Conservation (phyloP, 2,797 vertebrate genomes). For the Onychomys torridus region DNA sequence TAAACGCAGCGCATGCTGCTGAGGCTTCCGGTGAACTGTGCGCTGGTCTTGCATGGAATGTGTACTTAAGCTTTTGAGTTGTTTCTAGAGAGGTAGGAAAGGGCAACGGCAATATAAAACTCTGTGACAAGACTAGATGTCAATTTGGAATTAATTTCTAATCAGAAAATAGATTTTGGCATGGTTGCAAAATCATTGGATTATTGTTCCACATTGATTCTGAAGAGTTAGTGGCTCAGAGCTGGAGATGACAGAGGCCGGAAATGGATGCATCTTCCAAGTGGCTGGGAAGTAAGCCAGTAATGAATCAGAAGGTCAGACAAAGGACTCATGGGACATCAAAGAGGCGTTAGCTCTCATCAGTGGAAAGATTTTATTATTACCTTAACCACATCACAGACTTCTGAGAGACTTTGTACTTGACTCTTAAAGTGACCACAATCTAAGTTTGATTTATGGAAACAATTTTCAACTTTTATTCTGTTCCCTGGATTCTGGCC, state of each 20-base stretch:
- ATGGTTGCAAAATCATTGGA: constrained; percentile 27
- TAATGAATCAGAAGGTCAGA: constrained; percentile 16
- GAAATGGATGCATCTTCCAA: constrained; percentile 35
- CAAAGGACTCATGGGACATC: constrained; percentile 9
- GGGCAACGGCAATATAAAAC: neutral
- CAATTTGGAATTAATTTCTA: constrained; percentile 43
- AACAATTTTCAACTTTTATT: constrained; percentile 34
- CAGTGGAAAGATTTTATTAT: constrained; percentile 46
- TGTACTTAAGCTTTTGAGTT: neutral
- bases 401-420: constrained; percentile 50
- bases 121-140: neutral
- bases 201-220: constrained; percentile 1
- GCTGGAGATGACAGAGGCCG: neutral
- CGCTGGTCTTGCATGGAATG: neutral
- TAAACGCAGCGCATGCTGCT: neutral
- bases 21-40: neutral
- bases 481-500: constrained; percentile 13
- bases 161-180: constrained; percentile 36
- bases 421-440: constrained; percentile 58
- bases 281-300: constrained; percentile 62
- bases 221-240: neutral
- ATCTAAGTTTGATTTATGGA: constrained; percentile 33
- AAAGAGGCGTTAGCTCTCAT: neutral
- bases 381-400: neutral
- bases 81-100: constrained; percentile 22